Percentiles rank a stretch among this genome's conserved stretches.
Evolutionary conservation across 2,797 vertebrate genomes (phyloP).

Genomic region (Pantherophis vulpinus): DNA sequence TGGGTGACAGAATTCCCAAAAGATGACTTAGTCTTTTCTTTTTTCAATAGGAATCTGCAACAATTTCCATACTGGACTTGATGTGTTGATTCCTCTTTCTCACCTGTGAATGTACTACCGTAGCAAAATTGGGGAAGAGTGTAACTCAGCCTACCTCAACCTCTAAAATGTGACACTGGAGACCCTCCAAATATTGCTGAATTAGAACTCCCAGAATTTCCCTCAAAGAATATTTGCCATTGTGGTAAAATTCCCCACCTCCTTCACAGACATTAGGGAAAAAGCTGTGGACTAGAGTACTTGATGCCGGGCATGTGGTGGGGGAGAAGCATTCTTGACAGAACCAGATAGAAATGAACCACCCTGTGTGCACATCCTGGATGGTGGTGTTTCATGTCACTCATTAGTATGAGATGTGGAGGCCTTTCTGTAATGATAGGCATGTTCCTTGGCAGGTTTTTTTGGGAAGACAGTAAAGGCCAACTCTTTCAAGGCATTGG

Average conservation of each 20-base stretch:
- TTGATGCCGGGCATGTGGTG: background rate
- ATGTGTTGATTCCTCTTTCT: background rate
- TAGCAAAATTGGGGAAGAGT: slow-evolving; percentile 10
- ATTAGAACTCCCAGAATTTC: background rate
- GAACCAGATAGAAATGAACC: background rate
- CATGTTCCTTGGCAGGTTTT: background rate
- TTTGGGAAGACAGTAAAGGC: background rate
- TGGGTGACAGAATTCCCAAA: background rate
- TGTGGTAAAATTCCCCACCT: background rate
- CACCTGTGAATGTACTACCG: background rate
- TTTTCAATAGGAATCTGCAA: background rate
- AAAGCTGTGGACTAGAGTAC: background rate
- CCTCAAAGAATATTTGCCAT: background rate
- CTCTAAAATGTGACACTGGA: background rate
- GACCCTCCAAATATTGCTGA: background rate
- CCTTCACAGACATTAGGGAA: background rate
- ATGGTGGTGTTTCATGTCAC: background rate
- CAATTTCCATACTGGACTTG: background rate
- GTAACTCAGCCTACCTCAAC: background rate
- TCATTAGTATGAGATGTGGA: background rate
- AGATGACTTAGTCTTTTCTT: background rate
- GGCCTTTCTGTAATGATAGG: background rate
- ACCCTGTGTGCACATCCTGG: background rate
- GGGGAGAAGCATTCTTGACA: background rate
- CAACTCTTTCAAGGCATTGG: background rate